Evolutionary conservation across 1,140 invertebrate genomes (phyloP), one percentile per base, ranked within the genome.

Genomic region (Lycorma delicatula): DNA sequence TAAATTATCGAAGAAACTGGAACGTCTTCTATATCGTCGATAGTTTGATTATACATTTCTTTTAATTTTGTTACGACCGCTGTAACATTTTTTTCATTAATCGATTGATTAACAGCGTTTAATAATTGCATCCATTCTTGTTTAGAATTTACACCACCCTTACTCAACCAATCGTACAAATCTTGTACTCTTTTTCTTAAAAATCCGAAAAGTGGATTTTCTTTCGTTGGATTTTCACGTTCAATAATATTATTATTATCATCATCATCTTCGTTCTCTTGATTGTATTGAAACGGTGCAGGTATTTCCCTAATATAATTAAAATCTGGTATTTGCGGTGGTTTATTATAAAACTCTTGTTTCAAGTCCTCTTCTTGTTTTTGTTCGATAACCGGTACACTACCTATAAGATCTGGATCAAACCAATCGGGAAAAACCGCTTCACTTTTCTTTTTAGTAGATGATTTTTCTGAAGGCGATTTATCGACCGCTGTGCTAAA

Each of bases 91-190:
- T 73, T 75, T 52, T 74, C 70, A 0, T 72, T 54, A 0, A 79
- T 29, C n/a, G 76, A 77, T 1, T 73, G 68, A 53, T 79, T 78
- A 18, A 71, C 58, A 4, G 70, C 62, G 16, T 60, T 56, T 27
- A 71, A 50, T 22, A 71, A 58, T 26, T 67, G 54, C 27, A 63
- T 58, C 53, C 66, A 67, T 18, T 69, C 61, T 18, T 27, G 44
- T 18, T 61, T 66, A 0, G 66, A 44, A 18, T 58, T 57, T 34
- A 60, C 61, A 46, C 58, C 63, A 1, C 74, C 72, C 0, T 66
- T 65, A 0, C 66, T 67, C 1, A 79, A 67, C 75, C 76, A 78
- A 58, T 76, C 72, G 53, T 77, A 72, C 0, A 78, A 47, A 16
- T 78, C 76, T 47, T 75, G 73, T 0, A 79, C 67, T 58, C 77